Base-by-base conservation (phyloP, 2,113 vertebrate species). In the Lonchura striata region DNA sequence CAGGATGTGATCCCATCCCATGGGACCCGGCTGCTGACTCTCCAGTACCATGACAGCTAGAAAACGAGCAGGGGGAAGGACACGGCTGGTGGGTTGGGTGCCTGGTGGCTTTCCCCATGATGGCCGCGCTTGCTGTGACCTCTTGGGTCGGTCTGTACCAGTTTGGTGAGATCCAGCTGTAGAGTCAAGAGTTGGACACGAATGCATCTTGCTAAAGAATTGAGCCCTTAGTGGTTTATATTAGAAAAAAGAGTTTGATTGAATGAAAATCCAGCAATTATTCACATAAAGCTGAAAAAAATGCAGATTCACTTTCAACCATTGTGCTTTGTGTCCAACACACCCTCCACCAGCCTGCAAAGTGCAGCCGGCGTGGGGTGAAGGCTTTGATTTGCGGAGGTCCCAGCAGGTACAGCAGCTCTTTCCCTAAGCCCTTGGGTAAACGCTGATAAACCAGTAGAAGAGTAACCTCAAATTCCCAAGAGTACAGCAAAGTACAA, bases 211-310 rank as follows among this genome's bases (percentile, higher is more conserved):
- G 96, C 96, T 97, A 96, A 97, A 97, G 94, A 94, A 97, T 98
- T 98, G 97, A 98, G 98, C 98, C 98, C 98, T 98, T 98, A 98
- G 97, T 98, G 97, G 96, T 98, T 97, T 97, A 7, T 96, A 86
- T 97, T 97, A 97, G 69, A 97, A 97, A 97, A 96, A 96, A 93
- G 95, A 97, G 94, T 96, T 95, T 94, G 91, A 91, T 15, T 88
- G 96, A 97, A 96, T 91, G 95, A 96, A 98, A 78, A 84, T 97
- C 97, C 97, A 98, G 97, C 95, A 96, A 68, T 92, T 96, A 94
- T 97, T 98, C 97, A 97, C 97, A 98, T 88, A 93, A 92, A 97
- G 91, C 93, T 91, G 93, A 81, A 88, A 97, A 97, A 94, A 46
- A 21, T 0, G 88, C 87, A 92, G 96, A 91, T 96, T 96, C 79